These are phyloP conservation scores for Scylla paramamosain DNA, from an alignment of 1,140 invertebrate genomes.

Conservation along the genomic window DNA sequence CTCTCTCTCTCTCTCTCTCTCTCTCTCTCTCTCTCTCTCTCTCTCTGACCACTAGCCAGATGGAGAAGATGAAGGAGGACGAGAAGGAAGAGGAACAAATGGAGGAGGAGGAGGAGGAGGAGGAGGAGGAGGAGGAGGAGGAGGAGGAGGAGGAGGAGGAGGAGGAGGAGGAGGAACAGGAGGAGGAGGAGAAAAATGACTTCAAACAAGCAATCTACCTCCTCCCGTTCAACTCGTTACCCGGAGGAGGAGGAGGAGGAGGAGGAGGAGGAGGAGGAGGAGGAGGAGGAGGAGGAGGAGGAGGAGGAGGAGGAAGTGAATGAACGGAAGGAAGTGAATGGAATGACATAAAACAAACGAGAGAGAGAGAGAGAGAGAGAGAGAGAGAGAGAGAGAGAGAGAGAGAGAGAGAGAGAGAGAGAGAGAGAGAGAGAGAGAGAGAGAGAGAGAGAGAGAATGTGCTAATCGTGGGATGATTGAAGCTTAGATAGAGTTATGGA, in stretches of 20 bases:
- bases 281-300: background rate
- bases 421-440: too few species aligned
- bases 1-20: too few species aligned
- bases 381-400: constrained; percentile 20
- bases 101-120: background rate
- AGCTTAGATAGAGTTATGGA: too few species aligned
- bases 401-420: background rate
- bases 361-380: constrained; percentile 1
- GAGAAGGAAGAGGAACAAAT: too few species aligned
- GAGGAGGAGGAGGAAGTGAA: background rate
- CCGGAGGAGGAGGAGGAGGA: background rate
- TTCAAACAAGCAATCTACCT: too few species aligned
- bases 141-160: background rate
- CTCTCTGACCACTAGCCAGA: background rate
- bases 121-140: background rate
- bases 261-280: background rate
- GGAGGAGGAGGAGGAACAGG: too few species aligned
- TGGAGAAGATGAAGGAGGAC: background rate
- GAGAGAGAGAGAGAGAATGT: too few species aligned
- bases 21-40: too few species aligned
- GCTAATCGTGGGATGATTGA: too few species aligned
- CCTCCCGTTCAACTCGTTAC: too few species aligned
- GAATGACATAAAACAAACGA: background rate
- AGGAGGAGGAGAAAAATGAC: too few species aligned
- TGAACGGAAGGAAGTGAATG: background rate